Base-by-base conservation (phyloP, 2,113 vertebrate species). In the Cinclus mexicanus region DNA sequence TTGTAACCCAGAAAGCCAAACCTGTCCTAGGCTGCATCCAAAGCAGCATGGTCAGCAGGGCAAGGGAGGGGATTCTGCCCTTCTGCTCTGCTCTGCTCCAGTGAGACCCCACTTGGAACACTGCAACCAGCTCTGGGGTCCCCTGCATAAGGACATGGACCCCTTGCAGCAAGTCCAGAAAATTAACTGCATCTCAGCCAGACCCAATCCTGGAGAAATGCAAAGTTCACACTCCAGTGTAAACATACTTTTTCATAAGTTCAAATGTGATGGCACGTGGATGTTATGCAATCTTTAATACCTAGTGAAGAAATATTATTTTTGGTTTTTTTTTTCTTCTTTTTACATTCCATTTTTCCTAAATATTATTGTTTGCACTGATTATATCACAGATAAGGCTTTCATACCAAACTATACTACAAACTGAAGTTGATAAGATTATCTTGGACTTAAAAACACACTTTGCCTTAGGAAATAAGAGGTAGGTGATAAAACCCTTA, bases 41-140 rank as follows among this genome's bases (percentile, higher is more conserved):
- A 31, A 80, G 17, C 35, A 44, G 6, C 0, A 0, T 42, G 67
- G 14, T 1, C 21, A 50, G 25, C 14, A 57, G 11, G 25, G 5
- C 0, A 0, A 50, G 14, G 17, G 25, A 64, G 0, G 9, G 21
- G 12, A 72, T 72, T 80, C 31, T 57, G 9, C 12, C 10, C 5
- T 42, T 72, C 15, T 63, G 33, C 29, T 55, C 52, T 26, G 14
- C 25, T 46, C 41, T 31, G 6, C 35, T 64, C 22, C 50, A 6
- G 10, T 65, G 35, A 65, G 5, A 80, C 4, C 7, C 5, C 16
- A 42, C 11, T 14, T 42, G 42, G 1, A 49, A 6, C 2, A 3
- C 35, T 37, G 26, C 5, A 37, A 4, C 11, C 50, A 81, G 4
- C 9, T 57, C 18, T 65, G 31, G 31, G 6, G 6, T 2, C 31